Evolutionary conservation across 2,797 vertebrate species (phyloP).

Genomic region (Aselliscus stoliczkanus): DNA sequence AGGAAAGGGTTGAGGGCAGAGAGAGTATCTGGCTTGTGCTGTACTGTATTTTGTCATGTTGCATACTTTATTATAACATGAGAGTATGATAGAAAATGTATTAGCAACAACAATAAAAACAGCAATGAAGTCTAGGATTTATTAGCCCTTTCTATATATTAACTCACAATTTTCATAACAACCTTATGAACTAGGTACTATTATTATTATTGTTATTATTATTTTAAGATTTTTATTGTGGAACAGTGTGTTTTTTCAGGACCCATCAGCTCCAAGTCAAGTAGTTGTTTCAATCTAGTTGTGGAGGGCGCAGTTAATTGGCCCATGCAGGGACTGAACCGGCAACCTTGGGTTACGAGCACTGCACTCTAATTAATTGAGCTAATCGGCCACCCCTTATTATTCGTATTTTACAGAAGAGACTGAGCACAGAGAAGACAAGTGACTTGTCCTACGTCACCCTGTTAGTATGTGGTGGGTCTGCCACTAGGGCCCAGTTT

Average conservation of each 20-base stretch:
- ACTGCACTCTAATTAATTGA: too few relatives aligned
- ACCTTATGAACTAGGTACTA: neutral
- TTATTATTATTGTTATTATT: neutral
- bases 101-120: neutral
- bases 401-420: neutral
- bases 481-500: neutral
- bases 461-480: neutral
- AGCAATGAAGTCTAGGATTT: neutral
- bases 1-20: neutral
- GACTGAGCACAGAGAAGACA: neutral
- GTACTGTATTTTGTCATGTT: neutral
- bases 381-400: too few relatives aligned
- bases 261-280: too few relatives aligned
- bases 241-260: too few relatives aligned
- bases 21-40: neutral
- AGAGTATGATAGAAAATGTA: neutral
- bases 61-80: neutral
- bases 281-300: too few relatives aligned
- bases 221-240: too few relatives aligned
- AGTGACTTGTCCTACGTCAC: neutral
- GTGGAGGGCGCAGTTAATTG: too few relatives aligned
- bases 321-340: too few relatives aligned
- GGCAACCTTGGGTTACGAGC: too few relatives aligned
- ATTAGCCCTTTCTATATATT: neutral
- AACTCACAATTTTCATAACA: neutral